These are phyloP conservation scores for Pseudomyrmex cubaensis DNA, from an alignment of 1,140 invertebrate species.

Conservation along the genomic window DNA sequence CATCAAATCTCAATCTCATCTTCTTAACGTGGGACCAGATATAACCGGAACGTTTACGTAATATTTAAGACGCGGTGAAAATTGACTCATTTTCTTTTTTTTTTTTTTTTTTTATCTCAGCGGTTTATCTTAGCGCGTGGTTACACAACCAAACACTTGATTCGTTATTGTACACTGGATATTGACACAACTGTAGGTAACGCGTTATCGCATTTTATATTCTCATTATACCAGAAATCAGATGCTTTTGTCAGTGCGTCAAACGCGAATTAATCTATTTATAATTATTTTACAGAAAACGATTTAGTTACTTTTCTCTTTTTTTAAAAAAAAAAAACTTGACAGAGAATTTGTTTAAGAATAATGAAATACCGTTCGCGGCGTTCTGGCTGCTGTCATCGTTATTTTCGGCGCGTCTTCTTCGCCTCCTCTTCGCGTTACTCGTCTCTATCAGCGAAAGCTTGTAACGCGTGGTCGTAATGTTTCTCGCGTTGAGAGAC, in stretches of 20 bases:
- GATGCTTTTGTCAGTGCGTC: conserved; percentile 1
- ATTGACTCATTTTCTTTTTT: neutral
- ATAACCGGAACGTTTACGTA: conserved; percentile 6
- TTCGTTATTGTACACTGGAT: conserved; percentile 13
- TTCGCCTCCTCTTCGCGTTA: conserved; percentile 46
- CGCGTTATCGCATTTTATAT: conserved; percentile 1
- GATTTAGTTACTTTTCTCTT: neutral
- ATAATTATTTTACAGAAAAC: too few species aligned
- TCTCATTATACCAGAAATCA: conserved; percentile 7
- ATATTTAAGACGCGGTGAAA: neutral
- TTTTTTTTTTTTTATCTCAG: conserved; percentile 4
- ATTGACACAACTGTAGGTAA: conserved; percentile 37
- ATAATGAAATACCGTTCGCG: conserved; percentile 38
- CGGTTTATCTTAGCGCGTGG: neutral
- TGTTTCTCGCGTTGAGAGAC: conserved; percentile 72
- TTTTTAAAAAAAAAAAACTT: neutral
- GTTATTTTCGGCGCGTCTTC: conserved; percentile 42
- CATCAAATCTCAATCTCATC: neutral
- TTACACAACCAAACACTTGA: conserved; percentile 21
- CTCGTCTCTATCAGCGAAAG: conserved; percentile 34
- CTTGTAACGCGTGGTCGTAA: conserved; percentile 66
- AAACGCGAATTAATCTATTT: conserved; percentile 21
- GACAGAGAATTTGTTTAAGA: neutral
- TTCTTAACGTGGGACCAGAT: neutral
- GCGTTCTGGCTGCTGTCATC: neutral